Conservation (phyloP, 2,888 invertebrate genomes). For the Napeogenes sylphis region DNA sequence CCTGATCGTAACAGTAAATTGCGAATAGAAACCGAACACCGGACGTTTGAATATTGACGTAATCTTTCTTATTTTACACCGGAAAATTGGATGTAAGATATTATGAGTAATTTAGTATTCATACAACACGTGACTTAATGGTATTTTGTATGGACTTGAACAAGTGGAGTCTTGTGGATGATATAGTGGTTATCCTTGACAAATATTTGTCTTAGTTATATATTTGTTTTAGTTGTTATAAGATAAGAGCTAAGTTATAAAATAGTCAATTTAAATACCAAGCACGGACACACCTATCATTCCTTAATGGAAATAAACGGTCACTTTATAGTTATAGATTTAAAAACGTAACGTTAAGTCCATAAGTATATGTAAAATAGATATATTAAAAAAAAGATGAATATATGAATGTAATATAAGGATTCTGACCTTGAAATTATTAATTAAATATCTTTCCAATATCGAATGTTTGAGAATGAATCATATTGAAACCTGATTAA, state of each 20-base stretch:
- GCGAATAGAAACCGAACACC: slow-evolving; percentile 34
- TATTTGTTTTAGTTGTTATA: slow-evolving; percentile 11
- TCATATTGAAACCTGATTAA: slow-evolving; percentile 4
- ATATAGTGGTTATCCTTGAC: slow-evolving; percentile 20
- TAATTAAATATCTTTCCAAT: slow-evolving; percentile 6
- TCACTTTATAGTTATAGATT: slow-evolving; percentile 11
- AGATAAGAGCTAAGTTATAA: slow-evolving; percentile 19
- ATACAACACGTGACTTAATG: neutral
- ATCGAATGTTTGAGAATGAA: slow-evolving; percentile 7
- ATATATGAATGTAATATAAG: neutral
- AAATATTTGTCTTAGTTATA: slow-evolving; percentile 6
- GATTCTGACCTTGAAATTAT: neutral
- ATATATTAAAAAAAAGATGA: neutral
- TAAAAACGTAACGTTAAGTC: neutral
- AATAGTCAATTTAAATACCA: slow-evolving; percentile 21
- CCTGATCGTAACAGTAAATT: slow-evolving; percentile 33
- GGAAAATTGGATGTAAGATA: slow-evolving; percentile 1
- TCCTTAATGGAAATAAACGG: slow-evolving; percentile 8
- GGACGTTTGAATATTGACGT: slow-evolving; percentile 33
- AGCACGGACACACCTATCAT: slow-evolving; percentile 20
- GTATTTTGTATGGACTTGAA: neutral
- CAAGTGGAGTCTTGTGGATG: neutral
- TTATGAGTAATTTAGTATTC: slow-evolving; percentile 1
- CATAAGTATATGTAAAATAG: neutral
- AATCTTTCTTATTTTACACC: slow-evolving; percentile 22